Conservation (phyloP, 2,797 vertebrate species). For the Chelon labrosus region DNA sequence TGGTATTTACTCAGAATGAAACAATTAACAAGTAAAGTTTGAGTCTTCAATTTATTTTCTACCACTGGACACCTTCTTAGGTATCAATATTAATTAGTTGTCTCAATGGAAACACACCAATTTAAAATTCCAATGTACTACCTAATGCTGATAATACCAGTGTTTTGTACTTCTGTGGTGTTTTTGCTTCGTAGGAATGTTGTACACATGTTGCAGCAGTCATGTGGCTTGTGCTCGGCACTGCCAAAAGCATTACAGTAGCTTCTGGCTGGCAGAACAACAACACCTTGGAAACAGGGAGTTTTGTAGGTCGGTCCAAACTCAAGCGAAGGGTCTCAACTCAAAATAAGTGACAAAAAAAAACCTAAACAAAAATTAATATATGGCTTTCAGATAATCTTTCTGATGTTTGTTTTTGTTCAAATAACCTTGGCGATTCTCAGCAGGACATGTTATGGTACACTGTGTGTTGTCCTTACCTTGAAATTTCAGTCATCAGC, state of each 20-base stretch:
- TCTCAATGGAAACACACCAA: background rate
- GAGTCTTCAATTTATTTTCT: background rate
- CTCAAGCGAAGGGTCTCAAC: no score
- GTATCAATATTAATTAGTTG: background rate
- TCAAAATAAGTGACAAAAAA: no score
- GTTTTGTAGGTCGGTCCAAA: background rate
- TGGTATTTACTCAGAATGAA: background rate
- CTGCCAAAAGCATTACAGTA: background rate
- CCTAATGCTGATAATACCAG: background rate
- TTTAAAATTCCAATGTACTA: background rate
- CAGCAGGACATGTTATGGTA: slow-evolving; percentile 6
- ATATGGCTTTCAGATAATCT: background rate
- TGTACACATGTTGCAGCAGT: background rate
- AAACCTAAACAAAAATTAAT: no score
- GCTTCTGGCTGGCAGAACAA: slow-evolving; percentile 1
- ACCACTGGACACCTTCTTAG: no score
- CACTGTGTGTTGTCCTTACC: slow-evolving; percentile 83
- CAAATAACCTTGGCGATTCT: slow-evolving; percentile 17
- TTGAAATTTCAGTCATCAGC: slow-evolving; percentile 97
- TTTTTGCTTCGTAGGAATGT: background rate
- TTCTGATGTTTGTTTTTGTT: background rate
- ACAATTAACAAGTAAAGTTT: background rate
- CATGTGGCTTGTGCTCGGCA: background rate
- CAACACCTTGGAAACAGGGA: slow-evolving; percentile 7
- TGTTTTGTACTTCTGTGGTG: background rate